phyloP scores from a whole-genome alignment of 2,797 vertebrate genomes.

The Zenarchopterus dispar region DNA sequence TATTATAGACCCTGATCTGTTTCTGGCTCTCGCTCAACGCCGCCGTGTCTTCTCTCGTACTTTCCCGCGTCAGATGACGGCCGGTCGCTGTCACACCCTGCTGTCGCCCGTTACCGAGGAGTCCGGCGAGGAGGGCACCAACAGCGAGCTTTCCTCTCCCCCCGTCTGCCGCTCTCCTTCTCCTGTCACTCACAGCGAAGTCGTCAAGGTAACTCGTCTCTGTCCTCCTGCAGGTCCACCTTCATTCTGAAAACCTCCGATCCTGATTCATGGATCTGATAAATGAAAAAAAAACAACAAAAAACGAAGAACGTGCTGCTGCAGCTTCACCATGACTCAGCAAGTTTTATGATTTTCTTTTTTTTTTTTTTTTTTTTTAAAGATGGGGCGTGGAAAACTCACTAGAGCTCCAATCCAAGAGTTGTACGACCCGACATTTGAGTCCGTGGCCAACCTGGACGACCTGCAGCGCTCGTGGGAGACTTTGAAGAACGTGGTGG shows the following conservation, averaged over 20 bases:
- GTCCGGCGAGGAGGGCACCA: constrained; percentile 97
- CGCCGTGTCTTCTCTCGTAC: constrained; percentile 34
- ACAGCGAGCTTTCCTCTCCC: constrained; percentile 95
- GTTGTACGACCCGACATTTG: constrained; percentile 87
- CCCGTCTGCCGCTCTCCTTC: constrained; percentile 96
- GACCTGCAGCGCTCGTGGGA: constrained; percentile 98
- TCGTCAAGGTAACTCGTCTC: constrained; percentile 87
- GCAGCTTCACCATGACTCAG: too few species aligned
- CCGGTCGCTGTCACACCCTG: constrained; percentile 97
- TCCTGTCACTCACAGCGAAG: constrained; percentile 91
- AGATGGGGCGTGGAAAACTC: constrained; percentile 84
- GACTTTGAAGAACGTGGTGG: constrained; percentile 98
- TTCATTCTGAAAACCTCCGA: too few species aligned
- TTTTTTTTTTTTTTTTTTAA: constrained; percentile 1
- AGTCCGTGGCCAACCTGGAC: constrained; percentile 89
- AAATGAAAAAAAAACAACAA: too few species aligned
- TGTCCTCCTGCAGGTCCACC: too few species aligned
- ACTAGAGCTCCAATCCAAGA: constrained; percentile 84
- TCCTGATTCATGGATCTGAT: too few species aligned
- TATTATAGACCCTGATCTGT: neutral
- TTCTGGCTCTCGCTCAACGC: too few species aligned
- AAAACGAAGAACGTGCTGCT: too few species aligned
- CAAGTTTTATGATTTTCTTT: too few species aligned
- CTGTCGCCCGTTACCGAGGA: constrained; percentile 98
- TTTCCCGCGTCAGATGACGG: constrained; percentile 90